Evolutionary conservation across 2,888 invertebrate species (phyloP), one percentile per base, ranked within the genome.

Genomic region (Caenorhabditis sp.): DNA sequence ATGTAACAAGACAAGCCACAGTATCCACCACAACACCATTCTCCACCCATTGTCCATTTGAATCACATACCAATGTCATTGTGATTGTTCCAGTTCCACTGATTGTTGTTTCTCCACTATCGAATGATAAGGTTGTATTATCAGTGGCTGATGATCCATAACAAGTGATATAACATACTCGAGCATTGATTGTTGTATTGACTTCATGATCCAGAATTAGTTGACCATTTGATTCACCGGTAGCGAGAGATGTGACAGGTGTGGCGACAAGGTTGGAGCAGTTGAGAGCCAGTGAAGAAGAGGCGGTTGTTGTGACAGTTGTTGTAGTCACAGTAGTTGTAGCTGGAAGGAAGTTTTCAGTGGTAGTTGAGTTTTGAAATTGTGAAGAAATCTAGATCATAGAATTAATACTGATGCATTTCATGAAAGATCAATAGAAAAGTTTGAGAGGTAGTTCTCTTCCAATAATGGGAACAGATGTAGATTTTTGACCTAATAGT

Each of bases 21-120:
- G 61, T 70, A 21, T 63, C 27, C 27, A 78, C 69, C 27, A 38
- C 57, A 14, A 67, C 60, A 17, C 75, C 75, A n/a, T 70, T 64
- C 38, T 36, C 52, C 36, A 73, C 66, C 73, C 73, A 73, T 56
- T 73, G 73, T 27, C 73, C 69, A 27, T n/a, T 66, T 12, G 65
- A 25, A 43, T 53, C 53, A 38, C 73, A 73, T 0, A 58, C 58
- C 50, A 73, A 31, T 25, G 69, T 69, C 56, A 68, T 36, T 23
- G 59, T 20, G 8, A 66, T 66, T 10, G 63, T 53, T 50, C 73
- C 73, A 4, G 63, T 63, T 54, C 65, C 65, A 50, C 60, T 60
- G 20, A 58, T 49, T 10, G 66, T 66, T 26, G 63, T 56, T 14
- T 65, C 59, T 57, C 66, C 66, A 58, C 58, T 59, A 25, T 68